phyloP scores from a whole-genome alignment of 2,888 invertebrate species.

The Mayetiola destructor region DNA sequence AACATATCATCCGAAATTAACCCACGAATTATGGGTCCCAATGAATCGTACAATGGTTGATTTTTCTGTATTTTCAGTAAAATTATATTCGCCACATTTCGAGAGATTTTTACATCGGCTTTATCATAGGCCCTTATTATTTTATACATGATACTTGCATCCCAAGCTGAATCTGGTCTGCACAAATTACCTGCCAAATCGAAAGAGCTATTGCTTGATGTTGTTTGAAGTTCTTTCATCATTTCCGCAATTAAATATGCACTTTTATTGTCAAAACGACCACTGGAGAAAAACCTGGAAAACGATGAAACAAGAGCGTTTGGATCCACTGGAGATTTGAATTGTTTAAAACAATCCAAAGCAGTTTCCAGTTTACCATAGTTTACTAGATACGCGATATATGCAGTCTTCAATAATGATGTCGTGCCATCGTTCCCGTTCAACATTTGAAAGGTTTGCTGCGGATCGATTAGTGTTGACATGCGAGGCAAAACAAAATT shows the following conservation, averaged over 20 bases:
- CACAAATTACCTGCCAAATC: too few species aligned
- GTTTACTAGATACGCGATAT: conserved; percentile 26
- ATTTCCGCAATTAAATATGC: conserved; percentile 26
- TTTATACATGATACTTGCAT: too few species aligned
- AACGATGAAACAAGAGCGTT: conserved; percentile 37
- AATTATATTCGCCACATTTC: not conserved
- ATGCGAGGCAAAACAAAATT: conserved; percentile 41
- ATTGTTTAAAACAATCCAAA: conserved; percentile 23
- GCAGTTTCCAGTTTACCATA: conserved; percentile 25
- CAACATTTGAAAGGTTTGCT: conserved; percentile 25
- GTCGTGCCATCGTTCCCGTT: conserved; percentile 26
- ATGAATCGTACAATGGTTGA: not conserved
- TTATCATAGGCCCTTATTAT: not conserved
- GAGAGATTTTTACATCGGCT: not conserved
- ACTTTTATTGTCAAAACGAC: not conserved
- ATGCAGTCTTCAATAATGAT: conserved; percentile 23
- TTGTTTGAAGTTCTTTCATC: conserved; percentile 37
- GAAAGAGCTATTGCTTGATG: conserved; percentile 35
- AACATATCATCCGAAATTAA: not conserved
- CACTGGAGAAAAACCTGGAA: conserved; percentile 24
- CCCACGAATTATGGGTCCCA: not conserved
- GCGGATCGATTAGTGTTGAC: conserved; percentile 25
- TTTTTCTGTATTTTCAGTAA: not conserved
- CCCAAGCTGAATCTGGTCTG: too few species aligned
- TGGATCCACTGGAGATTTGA: conserved; percentile 39